Base-by-base conservation (phyloP, 2,888 invertebrate species). In the Gibbula magus region DNA sequence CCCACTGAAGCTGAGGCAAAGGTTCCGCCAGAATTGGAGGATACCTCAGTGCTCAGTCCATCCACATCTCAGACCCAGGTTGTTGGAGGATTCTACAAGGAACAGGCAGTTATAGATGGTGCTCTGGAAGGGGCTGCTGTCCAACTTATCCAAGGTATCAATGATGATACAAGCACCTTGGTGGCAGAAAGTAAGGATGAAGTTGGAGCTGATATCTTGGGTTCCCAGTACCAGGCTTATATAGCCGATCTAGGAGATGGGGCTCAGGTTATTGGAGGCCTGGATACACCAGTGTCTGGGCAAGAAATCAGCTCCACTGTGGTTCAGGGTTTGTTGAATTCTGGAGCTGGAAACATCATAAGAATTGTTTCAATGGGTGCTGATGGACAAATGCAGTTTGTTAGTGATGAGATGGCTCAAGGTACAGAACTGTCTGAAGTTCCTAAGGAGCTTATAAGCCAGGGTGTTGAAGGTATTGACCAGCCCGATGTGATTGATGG, bases 321-420 rank as follows among this genome's bases (percentile, higher is more conserved):
- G 1, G 53, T 82, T 13, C 76, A 73, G 5, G 81, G 80, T 16
- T 76, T 67, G 10, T 76, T 84, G 67, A 82, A 82, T 18, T 79
- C 81, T 13, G 54, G 75, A 39, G 80, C 77, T 13, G 84, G 85
- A 22, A 84, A 85, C 51, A 82, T 85, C 32, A 86, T 90, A 32
- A 86, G 88, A 77, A 87, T 90, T 74, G 88, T 90, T 0, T 89
- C 86, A 8, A 84, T 89, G 35, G 86, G 86, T 56, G 87, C 87
- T 35, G 88, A 87, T 45, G 88, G 88, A n/a, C 88, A 88, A 66
- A 85, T 90, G 83, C 90, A 89, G 77, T 81, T 89, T 25, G 45
- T 83, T 4, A 78, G 73, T 53, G 84, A 88, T 16, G 86, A 83
- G 16, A 77, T 74, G 16, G 20, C 66, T 13, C 45, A 39, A 0